Evolutionary conservation across 2,797 vertebrate species (phyloP).

Genomic region (Danio kyathit): DNA sequence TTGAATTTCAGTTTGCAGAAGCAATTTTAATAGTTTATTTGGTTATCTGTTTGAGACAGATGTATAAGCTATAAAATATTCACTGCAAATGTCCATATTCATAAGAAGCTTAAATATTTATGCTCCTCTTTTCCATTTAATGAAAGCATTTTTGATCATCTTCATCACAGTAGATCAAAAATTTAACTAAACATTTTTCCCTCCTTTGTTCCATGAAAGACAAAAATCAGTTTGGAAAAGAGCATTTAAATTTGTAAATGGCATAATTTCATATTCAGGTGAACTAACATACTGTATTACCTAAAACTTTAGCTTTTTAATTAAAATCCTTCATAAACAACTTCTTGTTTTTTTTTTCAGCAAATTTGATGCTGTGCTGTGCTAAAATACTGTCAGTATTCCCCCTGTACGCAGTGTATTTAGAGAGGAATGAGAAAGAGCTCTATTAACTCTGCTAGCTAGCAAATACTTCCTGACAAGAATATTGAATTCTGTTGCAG

Average conservation of each 20-base stretch:
- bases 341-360: not conserved
- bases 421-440: slow-evolving; percentile 40
- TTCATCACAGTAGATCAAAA: not conserved
- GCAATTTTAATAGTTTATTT: too few species aligned
- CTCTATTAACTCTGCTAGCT: slow-evolving; percentile 52
- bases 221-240: not conserved
- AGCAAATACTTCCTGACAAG: slow-evolving; percentile 52
- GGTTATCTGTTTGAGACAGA: too few species aligned
- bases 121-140: not conserved
- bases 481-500: slow-evolving; percentile 54
- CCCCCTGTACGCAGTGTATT: slow-evolving; percentile 26
- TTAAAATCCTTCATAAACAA: not conserved
- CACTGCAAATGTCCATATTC: not conserved
- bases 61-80: too few species aligned
- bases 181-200: not conserved
- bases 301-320: not conserved
- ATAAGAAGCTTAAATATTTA: not conserved
- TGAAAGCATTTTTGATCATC: not conserved
- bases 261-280: not conserved
- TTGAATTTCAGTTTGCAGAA: too few species aligned
- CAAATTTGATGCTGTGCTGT: slow-evolving; percentile 39
- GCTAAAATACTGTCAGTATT: slow-evolving; percentile 23
- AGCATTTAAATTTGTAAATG: not conserved
- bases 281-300: not conserved
- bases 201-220: not conserved